These are phyloP conservation scores for Gymnodraco acuticeps DNA, from an alignment of 2,797 vertebrate species.

Conservation along the genomic window DNA sequence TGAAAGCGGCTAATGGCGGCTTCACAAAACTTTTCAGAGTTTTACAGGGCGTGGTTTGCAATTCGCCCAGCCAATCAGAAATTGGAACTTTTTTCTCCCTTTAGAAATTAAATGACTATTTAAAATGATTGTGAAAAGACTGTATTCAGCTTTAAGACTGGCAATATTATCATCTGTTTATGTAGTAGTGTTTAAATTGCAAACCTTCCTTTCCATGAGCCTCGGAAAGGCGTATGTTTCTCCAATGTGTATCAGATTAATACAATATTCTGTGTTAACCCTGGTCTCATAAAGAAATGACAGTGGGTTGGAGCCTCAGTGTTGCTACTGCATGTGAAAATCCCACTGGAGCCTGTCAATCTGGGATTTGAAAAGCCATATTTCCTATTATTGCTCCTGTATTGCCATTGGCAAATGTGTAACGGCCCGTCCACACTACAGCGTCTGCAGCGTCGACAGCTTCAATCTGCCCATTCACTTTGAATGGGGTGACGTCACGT, in stretches of 20 bases:
- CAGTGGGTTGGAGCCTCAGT: slow-evolving; percentile 40
- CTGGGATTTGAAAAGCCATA: slow-evolving; percentile 63
- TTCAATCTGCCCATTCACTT: too few species aligned
- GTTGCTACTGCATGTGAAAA: slow-evolving; percentile 50
- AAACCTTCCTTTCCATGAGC: slow-evolving; percentile 11
- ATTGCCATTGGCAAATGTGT: slow-evolving; percentile 59
- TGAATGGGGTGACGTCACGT: too few species aligned
- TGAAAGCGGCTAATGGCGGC: too few species aligned
- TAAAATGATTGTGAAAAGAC: background rate
- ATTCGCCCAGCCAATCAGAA: too few species aligned
- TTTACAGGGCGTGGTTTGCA: too few species aligned
- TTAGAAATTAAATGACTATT: background rate
- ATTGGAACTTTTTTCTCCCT: background rate
- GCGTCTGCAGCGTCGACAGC: too few species aligned
- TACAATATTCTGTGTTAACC: slow-evolving; percentile 23
- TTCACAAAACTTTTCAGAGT: too few species aligned
- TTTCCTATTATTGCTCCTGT: slow-evolving; percentile 58
- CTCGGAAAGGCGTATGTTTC: background rate
- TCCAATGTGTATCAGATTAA: slow-evolving; percentile 30
- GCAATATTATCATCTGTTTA: background rate
- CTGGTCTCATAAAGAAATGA: slow-evolving; percentile 29
- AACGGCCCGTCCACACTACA: too few species aligned
- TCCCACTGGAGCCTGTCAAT: slow-evolving; percentile 65
- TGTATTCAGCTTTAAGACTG: background rate
- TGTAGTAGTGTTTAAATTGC: slow-evolving; percentile 9